These are phyloP conservation scores for Spodoptera exigua DNA, from an alignment of 2,888 invertebrate genomes.

Conservation along the genomic window DNA sequence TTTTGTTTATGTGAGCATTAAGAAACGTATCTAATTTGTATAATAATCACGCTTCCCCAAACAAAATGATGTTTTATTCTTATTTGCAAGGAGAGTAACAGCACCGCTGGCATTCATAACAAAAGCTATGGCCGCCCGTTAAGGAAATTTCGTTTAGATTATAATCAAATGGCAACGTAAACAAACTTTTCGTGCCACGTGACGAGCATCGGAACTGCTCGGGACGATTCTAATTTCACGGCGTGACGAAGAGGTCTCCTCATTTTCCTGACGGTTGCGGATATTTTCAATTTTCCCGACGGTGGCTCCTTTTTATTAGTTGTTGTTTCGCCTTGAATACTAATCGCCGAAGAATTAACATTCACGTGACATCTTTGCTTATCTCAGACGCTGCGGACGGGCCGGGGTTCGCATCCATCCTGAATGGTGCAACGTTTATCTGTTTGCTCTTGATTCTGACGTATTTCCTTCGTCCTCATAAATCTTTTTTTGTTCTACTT, in stretches of 20 bases:
- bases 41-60: constrained; percentile 55
- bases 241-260: constrained; percentile 83
- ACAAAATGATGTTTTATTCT: constrained; percentile 58
- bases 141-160: constrained; percentile 74
- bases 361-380: constrained; percentile 76
- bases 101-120: constrained; percentile 61
- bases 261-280: constrained; percentile 87
- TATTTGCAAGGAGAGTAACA: constrained; percentile 56
- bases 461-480: constrained; percentile 30
- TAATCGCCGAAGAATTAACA: constrained; percentile 81
- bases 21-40: constrained; percentile 55
- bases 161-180: constrained; percentile 84
- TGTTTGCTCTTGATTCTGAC: constrained; percentile 36
- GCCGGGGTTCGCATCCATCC: constrained; percentile 35
- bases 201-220: constrained; percentile 76
- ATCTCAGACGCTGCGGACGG: constrained; percentile 61
- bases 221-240: constrained; percentile 82
- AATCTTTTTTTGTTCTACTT: constrained; percentile 1
- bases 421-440: constrained; percentile 45
- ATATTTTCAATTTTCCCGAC: constrained; percentile 88
- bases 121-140: constrained; percentile 68
- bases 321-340: constrained; percentile 87
- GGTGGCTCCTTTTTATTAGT: constrained; percentile 86
- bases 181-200: constrained; percentile 83
- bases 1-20: constrained; percentile 40